Conservation (phyloP, 2,797 vertebrate species). For the Hyperoplus immaculatus region DNA sequence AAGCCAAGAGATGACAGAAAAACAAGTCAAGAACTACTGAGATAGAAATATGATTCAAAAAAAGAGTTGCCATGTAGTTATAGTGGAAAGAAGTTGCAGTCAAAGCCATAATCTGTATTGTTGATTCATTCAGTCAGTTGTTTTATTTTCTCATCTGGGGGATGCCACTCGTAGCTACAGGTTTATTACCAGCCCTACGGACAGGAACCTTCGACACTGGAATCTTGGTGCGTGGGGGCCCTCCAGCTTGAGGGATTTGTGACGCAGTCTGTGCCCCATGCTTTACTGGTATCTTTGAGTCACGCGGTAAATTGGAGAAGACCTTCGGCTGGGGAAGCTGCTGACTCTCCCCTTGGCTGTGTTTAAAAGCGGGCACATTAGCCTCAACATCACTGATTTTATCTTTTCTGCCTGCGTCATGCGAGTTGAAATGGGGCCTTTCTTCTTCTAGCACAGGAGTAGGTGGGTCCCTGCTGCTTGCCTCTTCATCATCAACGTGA, state of each 20-base stretch:
- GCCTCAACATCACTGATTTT: conserved; percentile 75
- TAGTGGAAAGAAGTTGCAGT: conserved; percentile 41
- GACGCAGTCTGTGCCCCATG: conserved; percentile 79
- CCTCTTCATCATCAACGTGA: conserved; percentile 86
- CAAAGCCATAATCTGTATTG: conserved; percentile 36
- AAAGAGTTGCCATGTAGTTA: conserved; percentile 41
- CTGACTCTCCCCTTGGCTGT: conserved; percentile 84
- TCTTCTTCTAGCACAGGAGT: conserved; percentile 89
- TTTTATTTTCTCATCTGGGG: conserved; percentile 89
- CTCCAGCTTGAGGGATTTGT: conserved; percentile 87
- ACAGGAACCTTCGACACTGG: conserved; percentile 96
- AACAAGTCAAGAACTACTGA: conserved; percentile 48
- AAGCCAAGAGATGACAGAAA: conserved; percentile 63
- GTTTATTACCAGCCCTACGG: conserved; percentile 90
- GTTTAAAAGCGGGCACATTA: conserved; percentile 62
- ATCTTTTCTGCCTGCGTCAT: conserved; percentile 88
- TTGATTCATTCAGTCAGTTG: conserved; percentile 29
- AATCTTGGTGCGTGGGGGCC: conserved; percentile 95
- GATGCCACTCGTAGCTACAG: conserved; percentile 75
- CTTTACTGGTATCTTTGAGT: conserved; percentile 97
- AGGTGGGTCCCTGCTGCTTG: conserved; percentile 88
- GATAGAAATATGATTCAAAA: conserved; percentile 49
- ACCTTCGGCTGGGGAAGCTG: conserved; percentile 85
- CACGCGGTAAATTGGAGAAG: conserved; percentile 86
- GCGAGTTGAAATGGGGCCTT: conserved; percentile 77